A percentile compares a stretch with the other conserved stretches of the same genome.
Conservation (phyloP, 2,113 vertebrate species). For the Cyanoliseus patagonus region DNA sequence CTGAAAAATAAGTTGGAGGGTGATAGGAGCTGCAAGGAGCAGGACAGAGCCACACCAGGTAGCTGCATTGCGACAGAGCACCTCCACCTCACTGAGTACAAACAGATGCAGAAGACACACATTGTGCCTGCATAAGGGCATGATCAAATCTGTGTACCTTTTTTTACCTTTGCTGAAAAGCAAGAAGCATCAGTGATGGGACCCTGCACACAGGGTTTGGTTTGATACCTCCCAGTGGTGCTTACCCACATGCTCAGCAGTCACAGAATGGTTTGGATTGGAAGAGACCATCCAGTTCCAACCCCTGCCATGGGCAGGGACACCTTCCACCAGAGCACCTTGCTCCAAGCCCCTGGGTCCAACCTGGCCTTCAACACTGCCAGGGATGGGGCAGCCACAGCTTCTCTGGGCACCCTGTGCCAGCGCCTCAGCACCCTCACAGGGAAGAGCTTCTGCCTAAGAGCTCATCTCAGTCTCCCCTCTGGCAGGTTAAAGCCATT, state of each 20-base stretch:
- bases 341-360: background rate
- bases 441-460: background rate
- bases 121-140: background rate
- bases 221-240: background rate
- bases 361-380: no score
- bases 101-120: background rate
- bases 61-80: background rate
- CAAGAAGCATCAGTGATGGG: background rate
- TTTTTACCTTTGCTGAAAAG: background rate
- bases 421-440: no score
- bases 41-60: background rate
- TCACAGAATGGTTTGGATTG: background rate
- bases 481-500: background rate
- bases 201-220: background rate
- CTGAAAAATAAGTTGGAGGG: background rate
- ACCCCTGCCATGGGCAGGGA: fast-evolving
- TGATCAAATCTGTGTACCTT: background rate
- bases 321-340: fast-evolving
- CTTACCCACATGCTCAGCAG: background rate
- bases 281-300: background rate
- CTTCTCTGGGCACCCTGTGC: no score
- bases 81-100: background rate
- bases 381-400: no score
- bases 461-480: background rate
- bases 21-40: background rate